Evolutionary conservation across 2,888 invertebrate species (phyloP), one percentile per base, ranked within the genome.

Genomic region (Willowsia nigromaculata): DNA sequence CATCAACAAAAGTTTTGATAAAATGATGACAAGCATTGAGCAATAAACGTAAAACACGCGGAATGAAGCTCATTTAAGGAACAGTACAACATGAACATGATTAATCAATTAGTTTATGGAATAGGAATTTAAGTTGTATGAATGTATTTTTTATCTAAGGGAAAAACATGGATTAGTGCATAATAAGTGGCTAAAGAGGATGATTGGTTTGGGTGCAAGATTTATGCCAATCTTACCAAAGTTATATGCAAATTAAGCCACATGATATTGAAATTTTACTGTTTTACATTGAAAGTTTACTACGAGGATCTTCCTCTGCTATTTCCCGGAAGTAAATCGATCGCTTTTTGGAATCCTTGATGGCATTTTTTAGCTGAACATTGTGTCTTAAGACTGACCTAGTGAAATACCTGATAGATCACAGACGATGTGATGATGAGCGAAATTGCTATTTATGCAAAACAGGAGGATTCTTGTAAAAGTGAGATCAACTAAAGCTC

Each of bases 331-430:
- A 71, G 71, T 6, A 40, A 37, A 11, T 40, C 9, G 71, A 33
- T 65, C 6, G n/a, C 4, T 50, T 65, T 65, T 71, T 43, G 43
- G 40, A n/a, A 47, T 50, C 74, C 74, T 74, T 74, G 74, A 50
- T 13, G 47, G 27, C 13, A n/a, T 27, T 43, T 7, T 37, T 37
- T 13, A 22, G 22, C 30, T 56, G 2, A 59, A 27, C 59, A 56
- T 59, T 68, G 6, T 62, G 33, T 68, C 37, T 68, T 68, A 68
- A 65, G n/a, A 37, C 15, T 18, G 30, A 33, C 30, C n/a, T 25
- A 56, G 18, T 50, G 50, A 7, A 56, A 15, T 47, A 47, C 13
- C 47, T 47, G 47, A 47, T 47, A 15, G 13, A 47, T 13, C 13
- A 15, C 15, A 9, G 15, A 47, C 47, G 15, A 47, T 13, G 47